Evolutionary conservation across 2,888 invertebrate genomes (phyloP).

Genomic region (Lathronympha strigana): DNA sequence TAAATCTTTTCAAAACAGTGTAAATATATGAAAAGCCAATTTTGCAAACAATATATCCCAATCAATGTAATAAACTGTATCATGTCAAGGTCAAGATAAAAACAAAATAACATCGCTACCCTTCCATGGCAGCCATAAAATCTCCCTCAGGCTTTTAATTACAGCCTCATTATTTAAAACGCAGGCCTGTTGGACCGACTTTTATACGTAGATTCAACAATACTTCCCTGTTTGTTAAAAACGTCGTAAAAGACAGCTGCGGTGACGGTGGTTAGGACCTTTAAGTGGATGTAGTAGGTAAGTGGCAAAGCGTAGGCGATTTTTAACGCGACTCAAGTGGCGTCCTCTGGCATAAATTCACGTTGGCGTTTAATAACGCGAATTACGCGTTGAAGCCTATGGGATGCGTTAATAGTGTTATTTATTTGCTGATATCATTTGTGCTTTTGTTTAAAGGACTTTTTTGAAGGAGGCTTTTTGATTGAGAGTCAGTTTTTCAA

Average conservation of each 20-base stretch:
- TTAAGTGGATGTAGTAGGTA: background rate
- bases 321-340: constrained; percentile 38
- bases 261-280: background rate
- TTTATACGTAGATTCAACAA: constrained; percentile 13
- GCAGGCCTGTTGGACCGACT: constrained; percentile 4
- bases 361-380: constrained; percentile 60
- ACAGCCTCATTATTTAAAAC: constrained; percentile 28
- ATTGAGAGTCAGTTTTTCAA: too few relatives aligned
- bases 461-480: too few relatives aligned
- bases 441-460: too few relatives aligned
- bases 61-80: background rate
- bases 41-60: too few relatives aligned
- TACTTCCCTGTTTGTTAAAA: background rate
- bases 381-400: background rate
- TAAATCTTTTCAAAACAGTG: too few relatives aligned
- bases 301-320: constrained; percentile 26
- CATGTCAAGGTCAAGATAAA: background rate
- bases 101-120: background rate
- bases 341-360: constrained; percentile 54
- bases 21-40: too few relatives aligned
- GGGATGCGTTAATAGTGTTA: background rate
- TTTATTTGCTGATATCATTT: too few relatives aligned
- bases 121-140: constrained; percentile 8
- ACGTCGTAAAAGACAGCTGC: background rate
- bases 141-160: constrained; percentile 18